Evolutionary conservation across 2,797 vertebrate species (phyloP).

Genomic region (Trachops cirrhosus): DNA sequence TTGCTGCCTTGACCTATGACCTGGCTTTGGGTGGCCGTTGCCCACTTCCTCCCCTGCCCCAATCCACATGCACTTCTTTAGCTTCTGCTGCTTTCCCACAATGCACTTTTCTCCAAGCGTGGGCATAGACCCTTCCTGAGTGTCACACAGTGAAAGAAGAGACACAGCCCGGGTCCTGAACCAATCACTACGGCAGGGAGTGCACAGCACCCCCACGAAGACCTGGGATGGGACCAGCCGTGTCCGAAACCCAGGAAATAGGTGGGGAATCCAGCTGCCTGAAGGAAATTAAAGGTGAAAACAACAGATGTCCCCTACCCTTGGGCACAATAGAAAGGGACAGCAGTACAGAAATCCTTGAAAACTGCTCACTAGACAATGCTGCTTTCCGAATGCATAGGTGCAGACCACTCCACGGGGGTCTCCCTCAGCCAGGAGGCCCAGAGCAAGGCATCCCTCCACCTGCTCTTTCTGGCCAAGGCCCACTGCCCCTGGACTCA

Average conservation of each 20-base stretch:
- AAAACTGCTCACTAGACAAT: not conserved
- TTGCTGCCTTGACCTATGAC: not conserved
- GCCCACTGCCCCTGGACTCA: not conserved
- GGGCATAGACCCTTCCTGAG: not conserved
- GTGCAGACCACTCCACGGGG: not conserved
- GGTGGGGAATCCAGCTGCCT: not conserved
- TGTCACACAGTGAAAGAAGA: not conserved
- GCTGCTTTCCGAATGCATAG: not conserved
- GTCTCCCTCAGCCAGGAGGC: not conserved
- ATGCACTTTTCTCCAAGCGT: not conserved
- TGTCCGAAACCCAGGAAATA: not conserved
- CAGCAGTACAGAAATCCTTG: not conserved
- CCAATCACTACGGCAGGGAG: not conserved
- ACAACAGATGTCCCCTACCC: not conserved
- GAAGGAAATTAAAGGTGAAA: not conserved
- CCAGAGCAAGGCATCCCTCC: not conserved
- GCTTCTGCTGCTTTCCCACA: not conserved
- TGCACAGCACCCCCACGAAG: not conserved
- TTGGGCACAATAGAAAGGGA: not conserved
- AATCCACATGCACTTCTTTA: not conserved
- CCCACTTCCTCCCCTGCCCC: not conserved
- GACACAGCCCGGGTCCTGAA: not conserved
- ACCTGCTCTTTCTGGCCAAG: not conserved
- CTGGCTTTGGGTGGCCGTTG: not conserved
- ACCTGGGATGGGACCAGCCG: too few relatives aligned